These are phyloP conservation scores for Cassiopea xamachana DNA, from an alignment of 30 jellyfish, hydroid and myxozoan species.

Conservation along the genomic window DNA sequence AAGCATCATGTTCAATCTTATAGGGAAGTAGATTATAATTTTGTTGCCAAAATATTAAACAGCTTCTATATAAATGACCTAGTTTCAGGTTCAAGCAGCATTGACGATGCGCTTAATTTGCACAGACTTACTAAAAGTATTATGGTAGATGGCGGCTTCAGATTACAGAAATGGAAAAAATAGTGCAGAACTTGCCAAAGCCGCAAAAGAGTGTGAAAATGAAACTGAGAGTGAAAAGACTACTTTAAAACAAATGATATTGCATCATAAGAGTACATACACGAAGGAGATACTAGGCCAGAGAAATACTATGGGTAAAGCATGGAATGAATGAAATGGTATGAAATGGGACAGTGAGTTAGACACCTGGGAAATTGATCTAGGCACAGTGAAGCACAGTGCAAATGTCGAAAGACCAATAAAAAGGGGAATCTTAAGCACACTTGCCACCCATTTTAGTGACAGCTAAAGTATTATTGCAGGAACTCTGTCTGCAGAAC, in stretches of 20 bases:
- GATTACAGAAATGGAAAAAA: background rate
- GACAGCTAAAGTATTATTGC: background rate
- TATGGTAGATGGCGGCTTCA: background rate
- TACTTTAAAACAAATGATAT: background rate
- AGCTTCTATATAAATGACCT: background rate
- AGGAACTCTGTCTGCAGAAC: background rate
- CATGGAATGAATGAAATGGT: background rate
- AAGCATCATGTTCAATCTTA: background rate
- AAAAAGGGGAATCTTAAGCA: background rate
- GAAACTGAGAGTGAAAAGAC: background rate
- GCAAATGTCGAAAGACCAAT: background rate
- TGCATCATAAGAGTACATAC: background rate
- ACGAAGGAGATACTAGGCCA: background rate
- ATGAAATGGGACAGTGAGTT: background rate
- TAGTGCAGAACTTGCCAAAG: slow-evolving; percentile 6
- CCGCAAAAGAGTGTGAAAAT: background rate
- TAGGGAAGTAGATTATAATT: background rate
- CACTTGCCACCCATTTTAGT: background rate
- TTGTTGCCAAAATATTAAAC: background rate
- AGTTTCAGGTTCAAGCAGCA: background rate
- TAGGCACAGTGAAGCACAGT: background rate
- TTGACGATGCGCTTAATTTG: background rate
- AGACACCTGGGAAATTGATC: background rate
- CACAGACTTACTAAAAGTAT: background rate
- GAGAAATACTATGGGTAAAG: background rate